Base-by-base conservation (phyloP, 2,888 invertebrate genomes). In the Gastracanthus pulcherrimus region DNA sequence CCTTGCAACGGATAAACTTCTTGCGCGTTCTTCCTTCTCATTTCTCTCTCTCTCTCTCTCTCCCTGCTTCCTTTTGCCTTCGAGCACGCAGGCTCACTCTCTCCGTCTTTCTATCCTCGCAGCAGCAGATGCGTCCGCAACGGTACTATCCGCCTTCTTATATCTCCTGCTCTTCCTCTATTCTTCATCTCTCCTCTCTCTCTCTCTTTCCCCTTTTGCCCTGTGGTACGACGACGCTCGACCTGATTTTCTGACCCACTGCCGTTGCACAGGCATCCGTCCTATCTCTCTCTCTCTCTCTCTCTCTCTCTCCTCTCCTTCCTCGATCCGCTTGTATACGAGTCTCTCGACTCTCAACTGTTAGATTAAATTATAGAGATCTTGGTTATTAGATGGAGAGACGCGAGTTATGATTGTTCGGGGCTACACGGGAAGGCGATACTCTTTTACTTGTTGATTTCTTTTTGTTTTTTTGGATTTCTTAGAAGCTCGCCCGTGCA, bases 181-280 rank as follows among this genome's bases (percentile, higher is more conserved):
- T 23, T 34, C 55, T 71, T 26, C 55, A 19, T 23, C 26, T 34
- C 55, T 55, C 55, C 36, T 23, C 26, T 34, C 55, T 55, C 58
- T 36, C 36, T 19, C 4, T 26, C 11, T 16, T 29, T 69, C 34
- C 69, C 23, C 31, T 48, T 31, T 69, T 48, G 45, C n/a, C 45
- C 45, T 41, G 38, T 36, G 11, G 45, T 45, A 23, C 71, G 16
- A 31, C 34, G 29, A 16, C 38, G 38, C 9, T 19, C 72, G 60
- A 41, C 72, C 72, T 72, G 60, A 72, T 72, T 72, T 72, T 36
- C 72, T 72, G 72, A 72, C 72, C 72, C 72, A 72, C 72, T 72
- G 48, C 34, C n/a, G n/a, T n/a, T n/a, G n/a, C n/a, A n/a, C n/a
- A n/a, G n/a, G n/a, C n/a, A n/a, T n/a, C n/a, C n/a, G n/a, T n/a